Percentiles rank a stretch among this genome's conserved stretches.
Evolutionary conservation across 2,888 invertebrate species (phyloP).

Genomic region (Oegoconia quadripuncta): DNA sequence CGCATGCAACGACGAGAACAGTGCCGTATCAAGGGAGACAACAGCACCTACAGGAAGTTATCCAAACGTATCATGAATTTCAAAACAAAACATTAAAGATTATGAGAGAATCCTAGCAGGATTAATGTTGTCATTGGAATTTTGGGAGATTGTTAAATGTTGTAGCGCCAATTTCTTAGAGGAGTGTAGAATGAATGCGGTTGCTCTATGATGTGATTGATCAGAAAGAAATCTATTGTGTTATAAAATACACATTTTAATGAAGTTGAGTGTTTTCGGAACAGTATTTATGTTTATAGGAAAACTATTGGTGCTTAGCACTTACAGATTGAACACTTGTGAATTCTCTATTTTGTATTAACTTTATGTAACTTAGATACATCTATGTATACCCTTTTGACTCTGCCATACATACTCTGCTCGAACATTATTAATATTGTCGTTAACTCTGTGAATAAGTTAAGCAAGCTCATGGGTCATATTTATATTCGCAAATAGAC

Average conservation of each 20-base stretch:
- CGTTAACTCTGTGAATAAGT: too few relatives aligned
- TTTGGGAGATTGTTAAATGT: conserved; percentile 10
- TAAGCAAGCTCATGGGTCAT: too few relatives aligned
- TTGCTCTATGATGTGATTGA: conserved; percentile 4
- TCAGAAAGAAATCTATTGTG: conserved; percentile 6
- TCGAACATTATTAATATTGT: too few relatives aligned
- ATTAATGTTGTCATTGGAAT: conserved; percentile 1
- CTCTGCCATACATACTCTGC: too few relatives aligned
- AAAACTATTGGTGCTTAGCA: conserved; percentile 12
- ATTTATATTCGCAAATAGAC: too few relatives aligned
- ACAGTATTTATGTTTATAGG: conserved; percentile 8
- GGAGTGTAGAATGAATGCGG: conserved; percentile 7
- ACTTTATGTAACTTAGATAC: conserved; percentile 15
- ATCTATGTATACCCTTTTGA: conserved; percentile 16
- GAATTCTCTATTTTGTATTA: conserved; percentile 19
- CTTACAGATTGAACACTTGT: conserved; percentile 6
- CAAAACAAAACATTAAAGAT: conserved; percentile 55
- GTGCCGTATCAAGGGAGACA: conserved; percentile 58
- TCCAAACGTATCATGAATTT: conserved; percentile 57
- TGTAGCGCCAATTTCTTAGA: conserved; percentile 10
- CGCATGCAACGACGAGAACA: conserved; percentile 70
- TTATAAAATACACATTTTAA: conserved; percentile 6
- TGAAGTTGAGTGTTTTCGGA: conserved; percentile 5
- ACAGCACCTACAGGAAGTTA: conserved; percentile 51
- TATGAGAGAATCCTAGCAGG: not conserved